Percentiles rank a stretch among this genome's conserved stretches.
Evolutionary conservation across 1,140 invertebrate species (phyloP).

Genomic region (Drosophila murphyi): DNA sequence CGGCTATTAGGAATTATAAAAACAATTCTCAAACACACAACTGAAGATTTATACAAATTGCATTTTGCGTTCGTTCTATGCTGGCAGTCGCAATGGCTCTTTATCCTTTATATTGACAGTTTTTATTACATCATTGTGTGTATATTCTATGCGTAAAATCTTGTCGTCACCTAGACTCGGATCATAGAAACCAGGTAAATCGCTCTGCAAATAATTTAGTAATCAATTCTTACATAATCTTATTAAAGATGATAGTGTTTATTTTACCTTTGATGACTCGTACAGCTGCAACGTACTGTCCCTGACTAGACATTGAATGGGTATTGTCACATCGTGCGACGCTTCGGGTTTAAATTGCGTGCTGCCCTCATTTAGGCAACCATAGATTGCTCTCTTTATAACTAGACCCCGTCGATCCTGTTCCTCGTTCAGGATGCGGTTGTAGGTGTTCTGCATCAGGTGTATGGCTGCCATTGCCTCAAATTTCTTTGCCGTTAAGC

Average conservation of each 20-base stretch:
- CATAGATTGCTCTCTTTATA: conserved; percentile 94
- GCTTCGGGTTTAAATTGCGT: conserved; percentile 76
- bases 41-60: conserved; percentile 73
- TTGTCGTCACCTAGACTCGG: conserved; percentile 97
- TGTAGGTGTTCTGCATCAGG: conserved; percentile 94
- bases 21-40: conserved; percentile 72
- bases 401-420: conserved; percentile 92
- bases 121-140: conserved; percentile 91
- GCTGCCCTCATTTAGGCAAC: conserved; percentile 86
- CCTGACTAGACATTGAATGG: conserved; percentile 96
- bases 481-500: conserved; percentile 90
- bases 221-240: not conserved
- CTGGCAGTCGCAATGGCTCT: conserved; percentile 91
- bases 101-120: conserved; percentile 92
- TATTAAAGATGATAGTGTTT: not conserved
- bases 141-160: conserved; percentile 93
- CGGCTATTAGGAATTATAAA: conserved; percentile 62
- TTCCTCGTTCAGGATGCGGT: conserved; percentile 91
- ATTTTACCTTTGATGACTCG: conserved; percentile 92
- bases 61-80: conserved; percentile 25
- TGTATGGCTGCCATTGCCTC: conserved; percentile 94
- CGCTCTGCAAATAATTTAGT: conserved; percentile 87
- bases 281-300: conserved; percentile 94
- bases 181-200: conserved; percentile 98
- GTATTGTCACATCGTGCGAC: conserved; percentile 96